phyloP scores from a whole-genome alignment of 1,140 invertebrate genomes.

The Caenorhabditis latens region DNA sequence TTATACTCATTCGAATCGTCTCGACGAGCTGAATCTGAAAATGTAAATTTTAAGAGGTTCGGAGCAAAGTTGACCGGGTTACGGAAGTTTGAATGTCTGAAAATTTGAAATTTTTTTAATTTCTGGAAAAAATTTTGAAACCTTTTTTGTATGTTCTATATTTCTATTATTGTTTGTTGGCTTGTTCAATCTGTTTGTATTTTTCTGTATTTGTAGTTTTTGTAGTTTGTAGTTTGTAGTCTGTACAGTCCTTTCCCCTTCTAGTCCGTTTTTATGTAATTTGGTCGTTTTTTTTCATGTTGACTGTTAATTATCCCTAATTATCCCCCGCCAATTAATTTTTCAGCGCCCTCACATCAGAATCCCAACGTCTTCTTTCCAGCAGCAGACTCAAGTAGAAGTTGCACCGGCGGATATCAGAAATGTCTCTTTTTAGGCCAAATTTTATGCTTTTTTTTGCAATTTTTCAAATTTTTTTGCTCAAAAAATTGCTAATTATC shows the following conservation, averaged over 20 bases:
- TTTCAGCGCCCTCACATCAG: slow-evolving; percentile 13
- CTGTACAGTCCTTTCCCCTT: neutral
- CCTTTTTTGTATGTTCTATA: neutral
- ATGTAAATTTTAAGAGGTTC: too few species aligned
- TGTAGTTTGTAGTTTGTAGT: slow-evolving; percentile 2
- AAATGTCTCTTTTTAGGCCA: neutral
- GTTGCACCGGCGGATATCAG: slow-evolving; percentile 2
- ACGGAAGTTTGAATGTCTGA: too few species aligned
- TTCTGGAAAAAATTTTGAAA: too few species aligned
- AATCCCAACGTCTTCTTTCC: slow-evolving; percentile 25
- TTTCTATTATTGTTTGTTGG: neutral
- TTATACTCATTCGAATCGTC: too few species aligned
- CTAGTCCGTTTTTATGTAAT: too few species aligned
- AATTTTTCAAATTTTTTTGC: neutral
- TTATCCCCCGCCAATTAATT: too few species aligned
- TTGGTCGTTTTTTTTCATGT: too few species aligned
- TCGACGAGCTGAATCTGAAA: too few species aligned
- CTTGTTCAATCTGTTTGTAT: neutral
- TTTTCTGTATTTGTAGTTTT: neutral
- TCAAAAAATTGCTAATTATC: neutral
- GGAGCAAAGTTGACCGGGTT: too few species aligned
- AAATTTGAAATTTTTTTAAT: too few species aligned
- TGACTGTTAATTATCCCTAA: too few species aligned
- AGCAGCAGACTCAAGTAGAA: slow-evolving; percentile 18
- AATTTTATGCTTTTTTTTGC: too few species aligned